Base-by-base conservation (phyloP, 2,113 vertebrate species). In the Hemicordylus capensis region DNA sequence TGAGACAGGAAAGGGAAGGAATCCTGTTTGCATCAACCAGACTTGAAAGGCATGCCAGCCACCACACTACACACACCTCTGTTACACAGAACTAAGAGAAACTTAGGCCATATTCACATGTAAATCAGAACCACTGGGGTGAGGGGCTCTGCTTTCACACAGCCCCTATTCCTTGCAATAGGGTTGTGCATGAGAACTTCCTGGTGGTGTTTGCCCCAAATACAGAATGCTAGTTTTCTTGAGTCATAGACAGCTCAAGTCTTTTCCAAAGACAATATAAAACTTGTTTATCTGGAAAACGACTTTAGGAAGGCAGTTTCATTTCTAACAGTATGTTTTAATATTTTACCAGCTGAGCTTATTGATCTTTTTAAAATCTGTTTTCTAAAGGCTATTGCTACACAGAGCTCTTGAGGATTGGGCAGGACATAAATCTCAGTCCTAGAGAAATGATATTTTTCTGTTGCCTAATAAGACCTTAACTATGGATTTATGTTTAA, bases 371-470 rank as follows among this genome's bases (percentile, higher is more conserved):
- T 20, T 46, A 67, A 54, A 42, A 54, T 48, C 34, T 56, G n/a
- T 75, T 73, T 83, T 84, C 10, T 22, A 37, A 63, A 76, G 17
- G 48, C 46, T 31, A 37, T 19, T 76, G 46, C 34, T 26, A 39
- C 3, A 4, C 3, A 56, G 64, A 56, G 34, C 48, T 19, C 64
- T 76, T 67, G 59, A 84, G 63, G 48, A 31, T 42, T 77, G 74
- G 51, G 63, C 6, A 85, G 63, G 48, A 84, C 67, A 67, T 84
- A 76, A 76, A 76, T 67, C 37, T 31, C 39, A 83, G 69, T 34
- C n/a, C 56, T 48, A 69, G 74, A 84, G 20, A 84, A 84, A 76
- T 67, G 6, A 15, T 76, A 48, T 66, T 83, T 75, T 75, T 48
- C 81, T 75, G 58, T 75, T 63, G 42, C 73, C 74, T 67, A 76